phyloP scores from a whole-genome alignment of 2,888 invertebrate genomes.

The Scaptomyza caliginosa region DNA sequence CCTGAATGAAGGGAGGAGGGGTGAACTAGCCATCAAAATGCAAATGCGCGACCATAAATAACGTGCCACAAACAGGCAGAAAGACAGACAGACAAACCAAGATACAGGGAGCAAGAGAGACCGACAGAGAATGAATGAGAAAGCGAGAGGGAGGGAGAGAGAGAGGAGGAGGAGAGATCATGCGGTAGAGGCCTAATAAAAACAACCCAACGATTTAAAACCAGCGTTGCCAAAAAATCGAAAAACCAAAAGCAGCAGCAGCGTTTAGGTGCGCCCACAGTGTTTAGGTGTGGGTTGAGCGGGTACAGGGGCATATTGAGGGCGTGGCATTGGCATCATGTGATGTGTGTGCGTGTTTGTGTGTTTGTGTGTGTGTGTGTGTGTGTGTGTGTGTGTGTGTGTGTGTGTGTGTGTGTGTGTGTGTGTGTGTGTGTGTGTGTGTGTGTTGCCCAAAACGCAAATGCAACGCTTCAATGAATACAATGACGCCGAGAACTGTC shows the following conservation, averaged over 20 bases:
- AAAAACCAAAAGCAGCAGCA: slow-evolving; percentile 24
- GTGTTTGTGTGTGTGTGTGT: background rate
- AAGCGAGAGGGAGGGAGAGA: slow-evolving; percentile 5
- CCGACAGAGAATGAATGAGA: slow-evolving; percentile 3
- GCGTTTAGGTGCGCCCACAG: slow-evolving; percentile 14
- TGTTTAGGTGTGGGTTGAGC: background rate
- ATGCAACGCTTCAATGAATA: slow-evolving; percentile 69
- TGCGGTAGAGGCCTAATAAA: slow-evolving; percentile 62
- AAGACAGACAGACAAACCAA: slow-evolving; percentile 3
- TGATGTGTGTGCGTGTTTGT: slow-evolving; percentile 1
- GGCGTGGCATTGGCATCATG: slow-evolving; percentile 42
- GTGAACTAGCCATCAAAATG: slow-evolving; percentile 67
- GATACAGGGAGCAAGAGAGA: background rate
- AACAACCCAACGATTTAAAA: slow-evolving; percentile 73
- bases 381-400: slow-evolving; percentile 8
- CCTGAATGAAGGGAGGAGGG: slow-evolving; percentile 4
- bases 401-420: slow-evolving; percentile 1
- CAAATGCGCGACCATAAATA: slow-evolving; percentile 79
- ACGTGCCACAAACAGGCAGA: slow-evolving; percentile 56
- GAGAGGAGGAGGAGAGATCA: background rate
- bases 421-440: slow-evolving; percentile 5
- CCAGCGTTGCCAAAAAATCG: slow-evolving; percentile 33
- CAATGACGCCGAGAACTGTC: slow-evolving; percentile 42
- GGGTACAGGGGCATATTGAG: slow-evolving; percentile 7
- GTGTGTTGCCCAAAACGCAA: slow-evolving; percentile 30